Base-by-base conservation (phyloP, 2,888 invertebrate genomes). In the Celastrina argiolus region DNA sequence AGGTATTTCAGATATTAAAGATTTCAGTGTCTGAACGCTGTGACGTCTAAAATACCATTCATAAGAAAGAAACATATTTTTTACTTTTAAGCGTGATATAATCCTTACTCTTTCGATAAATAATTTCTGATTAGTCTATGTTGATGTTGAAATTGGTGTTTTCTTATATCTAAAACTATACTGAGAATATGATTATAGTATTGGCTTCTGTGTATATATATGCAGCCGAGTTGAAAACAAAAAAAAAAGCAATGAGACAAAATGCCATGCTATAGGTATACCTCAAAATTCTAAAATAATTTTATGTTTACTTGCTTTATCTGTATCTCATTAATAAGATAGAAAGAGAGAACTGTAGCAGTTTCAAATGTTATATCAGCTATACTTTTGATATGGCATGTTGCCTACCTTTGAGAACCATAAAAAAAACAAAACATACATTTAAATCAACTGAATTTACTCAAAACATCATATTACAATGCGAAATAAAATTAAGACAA, bases 401-500 rank as follows among this genome's bases (percentile, higher is more conserved):
- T 51, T 26, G 51, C 12, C 22, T 51, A 51, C 22, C 5, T 5
- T 51, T 8, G 18, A 12, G 18, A 45, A 26, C 22, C 18, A 31
- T 12, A 28, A 65, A 41, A 58, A 71, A 79, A 79, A 80, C 73
- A 72, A 75, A 78, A 74, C 61, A 67, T 71, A 80, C 77, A 73
- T 76, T 79, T 74, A 81, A 84, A 83, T 83, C 83, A 85, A 84
- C 78, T 79, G 78, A 77, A 77, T 85, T 85, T 83, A 84, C 83
- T 84, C 72, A 74, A 75, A 75, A 76, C 75, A 74, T 67, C 74
- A 77, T 75, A 78, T 70, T 78, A 82, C 80, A 81, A 78, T 76
- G 76, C 75, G 69, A 75, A 78, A 75, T 69, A 70, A 76, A 76
- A 72, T 61, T 61, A 72, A 71, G 70, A 76, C 67, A 74, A 72